phyloP scores from a whole-genome alignment of 2,797 vertebrate species.

The Microhierax caerulescens region DNA sequence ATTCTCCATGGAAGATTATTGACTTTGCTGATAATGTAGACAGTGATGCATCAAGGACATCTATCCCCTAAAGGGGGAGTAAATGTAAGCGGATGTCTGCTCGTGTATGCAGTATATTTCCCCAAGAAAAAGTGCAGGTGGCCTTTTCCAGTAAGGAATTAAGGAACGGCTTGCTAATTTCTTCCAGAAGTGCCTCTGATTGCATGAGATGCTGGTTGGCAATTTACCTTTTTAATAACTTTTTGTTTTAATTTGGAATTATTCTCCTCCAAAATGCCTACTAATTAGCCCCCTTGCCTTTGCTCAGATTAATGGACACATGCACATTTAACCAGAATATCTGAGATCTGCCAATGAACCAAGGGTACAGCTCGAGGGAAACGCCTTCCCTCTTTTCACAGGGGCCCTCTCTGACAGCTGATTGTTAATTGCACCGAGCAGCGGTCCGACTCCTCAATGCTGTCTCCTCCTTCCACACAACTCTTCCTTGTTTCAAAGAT shows the following conservation, averaged over 20 bases:
- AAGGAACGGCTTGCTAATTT: constrained; percentile 44
- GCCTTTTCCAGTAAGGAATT: constrained; percentile 7
- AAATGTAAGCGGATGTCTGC: background rate
- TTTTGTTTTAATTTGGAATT: constrained; percentile 5
- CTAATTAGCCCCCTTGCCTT: constrained; percentile 70
- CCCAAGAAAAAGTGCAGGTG: background rate
- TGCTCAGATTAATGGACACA: constrained; percentile 20
- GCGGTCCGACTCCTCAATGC: background rate
- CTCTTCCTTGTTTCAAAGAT: constrained; percentile 67
- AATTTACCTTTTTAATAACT: constrained; percentile 46
- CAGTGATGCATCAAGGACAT: background rate
- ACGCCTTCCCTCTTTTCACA: constrained; percentile 37
- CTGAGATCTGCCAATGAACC: constrained; percentile 60
- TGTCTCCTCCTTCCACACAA: constrained; percentile 59
- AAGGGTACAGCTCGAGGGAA: constrained; percentile 43
- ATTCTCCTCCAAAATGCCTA: constrained; percentile 41
- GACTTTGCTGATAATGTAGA: background rate
- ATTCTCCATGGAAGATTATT: background rate
- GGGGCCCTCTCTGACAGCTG: constrained; percentile 40
- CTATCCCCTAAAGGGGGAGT: background rate
- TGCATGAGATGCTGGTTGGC: constrained; percentile 23
- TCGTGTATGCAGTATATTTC: background rate
- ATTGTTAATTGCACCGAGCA: constrained; percentile 59
- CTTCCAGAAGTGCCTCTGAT: background rate
- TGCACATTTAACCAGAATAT: constrained; percentile 48